These are phyloP conservation scores for Pantelozetes paolii DNA, from an alignment of 2,888 invertebrate genomes.

Conservation along the genomic window DNA sequence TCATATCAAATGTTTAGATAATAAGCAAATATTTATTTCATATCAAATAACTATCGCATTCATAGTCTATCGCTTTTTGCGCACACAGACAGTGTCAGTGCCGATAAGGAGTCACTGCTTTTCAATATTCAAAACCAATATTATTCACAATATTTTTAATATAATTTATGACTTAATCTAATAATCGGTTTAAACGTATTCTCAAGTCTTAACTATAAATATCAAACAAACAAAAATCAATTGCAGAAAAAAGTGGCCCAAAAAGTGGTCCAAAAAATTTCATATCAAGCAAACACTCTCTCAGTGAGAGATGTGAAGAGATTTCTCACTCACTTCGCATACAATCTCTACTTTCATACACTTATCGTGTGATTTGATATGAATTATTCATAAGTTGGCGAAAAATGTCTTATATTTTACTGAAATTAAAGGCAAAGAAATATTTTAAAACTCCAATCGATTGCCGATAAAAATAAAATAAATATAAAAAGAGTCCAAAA, in stretches of 20 bases:
- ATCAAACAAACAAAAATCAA: too few species aligned
- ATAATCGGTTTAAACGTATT: neutral
- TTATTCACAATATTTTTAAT: neutral
- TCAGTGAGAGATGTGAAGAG: neutral
- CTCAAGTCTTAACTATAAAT: too few species aligned
- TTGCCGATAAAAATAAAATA: neutral
- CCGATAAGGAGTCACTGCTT: too few species aligned
- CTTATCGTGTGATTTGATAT: neutral
- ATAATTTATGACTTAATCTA: neutral
- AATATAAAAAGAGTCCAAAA: too few species aligned
- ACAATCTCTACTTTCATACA: neutral
- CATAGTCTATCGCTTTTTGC: neutral
- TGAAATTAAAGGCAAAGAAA: neutral
- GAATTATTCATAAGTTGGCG: neutral
- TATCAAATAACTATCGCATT: neutral
- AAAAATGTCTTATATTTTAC: neutral
- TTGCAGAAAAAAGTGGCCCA: too few species aligned
- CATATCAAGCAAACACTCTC: neutral
- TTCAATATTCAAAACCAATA: neutral
- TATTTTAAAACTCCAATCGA: neutral
- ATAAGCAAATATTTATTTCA: neutral
- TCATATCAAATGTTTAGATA: neutral
- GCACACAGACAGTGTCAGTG: too few species aligned
- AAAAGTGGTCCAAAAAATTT: neutral
- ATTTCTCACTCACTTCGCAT: neutral